phyloP scores from a whole-genome alignment of 2,113 vertebrate genomes.

The Guaruba guarouba region DNA sequence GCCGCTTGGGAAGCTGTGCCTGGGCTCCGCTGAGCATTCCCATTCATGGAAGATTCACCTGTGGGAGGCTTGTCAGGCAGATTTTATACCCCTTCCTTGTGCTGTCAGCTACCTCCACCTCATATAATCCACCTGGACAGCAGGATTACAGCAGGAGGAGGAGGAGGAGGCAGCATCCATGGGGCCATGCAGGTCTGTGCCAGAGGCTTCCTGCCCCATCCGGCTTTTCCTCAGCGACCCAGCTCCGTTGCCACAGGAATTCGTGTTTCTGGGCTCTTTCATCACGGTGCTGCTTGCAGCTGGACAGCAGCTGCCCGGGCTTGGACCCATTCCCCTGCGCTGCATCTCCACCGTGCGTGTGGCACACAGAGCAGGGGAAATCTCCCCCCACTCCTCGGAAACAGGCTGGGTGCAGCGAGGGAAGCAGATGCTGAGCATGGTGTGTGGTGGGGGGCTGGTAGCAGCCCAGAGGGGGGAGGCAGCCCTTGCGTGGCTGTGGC shows the following conservation, averaged over 20 bases:
- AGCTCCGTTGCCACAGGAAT: rapidly evolving
- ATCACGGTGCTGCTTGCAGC: background rate
- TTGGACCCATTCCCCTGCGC: background rate
- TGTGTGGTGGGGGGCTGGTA: background rate
- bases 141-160: background rate
- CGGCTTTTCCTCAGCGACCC: background rate
- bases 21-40: background rate
- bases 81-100: background rate
- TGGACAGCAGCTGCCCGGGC: background rate
- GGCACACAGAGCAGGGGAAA: background rate
- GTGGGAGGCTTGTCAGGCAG: rapidly evolving
- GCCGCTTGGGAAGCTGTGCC: background rate
- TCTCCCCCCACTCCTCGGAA: background rate
- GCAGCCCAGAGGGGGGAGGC: background rate
- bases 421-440: background rate
- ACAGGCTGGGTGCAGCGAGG: rapidly evolving
- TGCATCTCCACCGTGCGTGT: background rate
- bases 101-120: background rate
- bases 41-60: background rate
- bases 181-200: background rate
- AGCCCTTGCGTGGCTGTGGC: rapidly evolving
- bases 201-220: background rate
- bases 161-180: background rate
- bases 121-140: background rate
- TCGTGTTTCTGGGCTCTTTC: background rate